These are phyloP conservation scores for Drosophila virilis DNA, from an alignment of 1,140 invertebrate genomes.

Conservation along the genomic window DNA sequence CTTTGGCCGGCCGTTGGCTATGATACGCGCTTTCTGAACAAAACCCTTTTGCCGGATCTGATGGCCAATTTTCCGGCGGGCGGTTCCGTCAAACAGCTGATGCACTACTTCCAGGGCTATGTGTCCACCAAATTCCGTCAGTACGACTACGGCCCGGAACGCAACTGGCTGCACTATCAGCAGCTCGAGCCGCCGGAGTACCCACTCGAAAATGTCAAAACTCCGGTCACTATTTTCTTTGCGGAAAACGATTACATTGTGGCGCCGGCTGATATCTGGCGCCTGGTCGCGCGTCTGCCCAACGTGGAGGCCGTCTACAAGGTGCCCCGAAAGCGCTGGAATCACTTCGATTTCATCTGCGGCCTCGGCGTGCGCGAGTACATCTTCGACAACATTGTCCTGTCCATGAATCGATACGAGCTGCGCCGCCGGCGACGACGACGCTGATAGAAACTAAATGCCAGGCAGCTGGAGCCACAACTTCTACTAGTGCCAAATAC, in stretches of 20 bases:
- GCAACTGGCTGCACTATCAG: constrained; percentile 85
- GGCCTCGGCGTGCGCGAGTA: constrained; percentile 86
- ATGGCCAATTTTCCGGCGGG: constrained; percentile 85
- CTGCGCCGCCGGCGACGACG: constrained; percentile 47
- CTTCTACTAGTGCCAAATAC: constrained; percentile 75
- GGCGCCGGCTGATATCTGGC: constrained; percentile 87
- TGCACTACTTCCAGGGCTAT: constrained; percentile 85
- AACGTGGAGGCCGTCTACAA: constrained; percentile 82
- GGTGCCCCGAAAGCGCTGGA: constrained; percentile 88
- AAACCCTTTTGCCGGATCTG: constrained; percentile 84
- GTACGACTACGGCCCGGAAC: constrained; percentile 84
- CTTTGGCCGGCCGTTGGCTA: constrained; percentile 86
- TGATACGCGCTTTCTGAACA: constrained; percentile 84
- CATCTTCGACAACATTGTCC: constrained; percentile 85
- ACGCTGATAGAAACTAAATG: constrained; percentile 9
- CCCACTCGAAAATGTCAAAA: constrained; percentile 86
- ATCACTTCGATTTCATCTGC: constrained; percentile 90
- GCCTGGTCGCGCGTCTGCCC: constrained; percentile 81
- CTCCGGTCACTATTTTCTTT: constrained; percentile 87
- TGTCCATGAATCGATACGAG: constrained; percentile 81
- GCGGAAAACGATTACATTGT: constrained; percentile 87
- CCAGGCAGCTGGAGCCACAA: constrained; percentile 56
- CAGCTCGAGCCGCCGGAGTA: constrained; percentile 86
- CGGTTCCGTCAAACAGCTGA: constrained; percentile 85
- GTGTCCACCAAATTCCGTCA: constrained; percentile 79